phyloP scores from a whole-genome alignment of 1,140 invertebrate species.

The Homarus americanus region DNA sequence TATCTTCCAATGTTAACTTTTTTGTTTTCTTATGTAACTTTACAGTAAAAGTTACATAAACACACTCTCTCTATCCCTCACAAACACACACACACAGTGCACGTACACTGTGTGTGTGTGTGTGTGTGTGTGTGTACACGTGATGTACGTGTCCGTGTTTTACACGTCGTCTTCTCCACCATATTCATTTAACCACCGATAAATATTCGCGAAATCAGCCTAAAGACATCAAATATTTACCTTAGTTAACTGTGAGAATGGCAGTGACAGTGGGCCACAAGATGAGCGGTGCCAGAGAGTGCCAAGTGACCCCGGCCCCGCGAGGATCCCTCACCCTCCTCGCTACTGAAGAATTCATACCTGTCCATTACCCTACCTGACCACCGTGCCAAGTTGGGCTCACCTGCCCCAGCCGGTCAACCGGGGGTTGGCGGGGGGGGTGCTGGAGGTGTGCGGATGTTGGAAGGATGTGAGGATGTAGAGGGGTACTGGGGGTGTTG shows the following conservation, averaged over 20 bases:
- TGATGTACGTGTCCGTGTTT: too few species aligned
- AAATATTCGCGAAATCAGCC: constrained; percentile 29
- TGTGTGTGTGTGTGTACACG: too few species aligned
- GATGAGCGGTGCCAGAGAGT: constrained; percentile 49
- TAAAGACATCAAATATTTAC: constrained; percentile 18
- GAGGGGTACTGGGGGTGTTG: too few species aligned
- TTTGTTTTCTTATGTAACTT: too few species aligned
- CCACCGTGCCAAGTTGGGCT: constrained; percentile 6
- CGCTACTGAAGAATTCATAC: constrained; percentile 52
- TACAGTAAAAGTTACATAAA: too few species aligned
- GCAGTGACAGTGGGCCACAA: constrained; percentile 40
- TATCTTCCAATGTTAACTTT: too few species aligned
- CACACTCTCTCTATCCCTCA: not conserved
- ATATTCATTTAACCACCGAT: too few species aligned
- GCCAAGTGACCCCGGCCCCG: constrained; percentile 15
- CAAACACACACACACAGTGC: not conserved
- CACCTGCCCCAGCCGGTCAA: constrained; percentile 13
- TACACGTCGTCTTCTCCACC: not conserved
- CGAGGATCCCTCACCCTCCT: constrained; percentile 22
- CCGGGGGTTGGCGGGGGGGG: not conserved
- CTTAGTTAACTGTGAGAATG: constrained; percentile 23
- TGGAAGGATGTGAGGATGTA: too few species aligned
- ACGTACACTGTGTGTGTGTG: too few species aligned
- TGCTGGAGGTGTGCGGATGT: too few species aligned
- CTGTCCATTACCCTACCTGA: constrained; percentile 58